phyloP scores from a whole-genome alignment of 2,888 invertebrate genomes.

The Dynastes tityus region DNA sequence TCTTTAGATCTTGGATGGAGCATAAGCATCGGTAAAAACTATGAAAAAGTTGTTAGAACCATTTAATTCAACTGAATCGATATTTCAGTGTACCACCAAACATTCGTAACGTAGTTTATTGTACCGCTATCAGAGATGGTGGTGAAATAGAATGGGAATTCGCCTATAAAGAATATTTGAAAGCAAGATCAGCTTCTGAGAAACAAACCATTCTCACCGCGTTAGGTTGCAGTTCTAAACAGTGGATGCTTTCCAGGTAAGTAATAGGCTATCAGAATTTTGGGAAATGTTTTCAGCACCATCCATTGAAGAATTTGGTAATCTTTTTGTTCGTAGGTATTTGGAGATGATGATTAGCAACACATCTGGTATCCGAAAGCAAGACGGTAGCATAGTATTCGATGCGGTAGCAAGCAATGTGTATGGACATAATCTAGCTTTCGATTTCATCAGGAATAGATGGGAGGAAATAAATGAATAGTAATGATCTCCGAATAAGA shows the following conservation, averaged over 20 bases:
- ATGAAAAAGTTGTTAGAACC: constrained; percentile 13
- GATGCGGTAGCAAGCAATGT: constrained; percentile 74
- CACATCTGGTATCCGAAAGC: constrained; percentile 74
- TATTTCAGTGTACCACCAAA: constrained; percentile 75
- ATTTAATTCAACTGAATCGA: neutral
- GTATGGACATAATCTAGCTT: constrained; percentile 75
- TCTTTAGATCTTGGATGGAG: constrained; percentile 73
- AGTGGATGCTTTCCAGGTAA: constrained; percentile 75
- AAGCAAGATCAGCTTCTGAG: constrained; percentile 74
- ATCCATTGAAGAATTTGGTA: too few species aligned
- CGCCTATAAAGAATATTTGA: constrained; percentile 73
- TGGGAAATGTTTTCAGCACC: neutral
- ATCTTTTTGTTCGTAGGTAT: constrained; percentile 59
- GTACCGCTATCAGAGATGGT: constrained; percentile 78
- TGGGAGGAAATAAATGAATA: constrained; percentile 70
- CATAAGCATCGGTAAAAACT: constrained; percentile 67
- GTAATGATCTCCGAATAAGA: constrained; percentile 64
- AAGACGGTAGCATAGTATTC: constrained; percentile 76
- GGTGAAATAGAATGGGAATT: constrained; percentile 80
- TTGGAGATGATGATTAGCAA: constrained; percentile 61
- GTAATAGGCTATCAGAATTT: constrained; percentile 50
- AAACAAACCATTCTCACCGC: constrained; percentile 75
- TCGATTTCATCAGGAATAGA: constrained; percentile 73
- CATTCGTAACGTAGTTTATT: constrained; percentile 77
- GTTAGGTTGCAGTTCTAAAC: constrained; percentile 73